Percentiles rank a stretch among this genome's conserved stretches.
Conservation (phyloP, 1,140 invertebrate genomes). For the Drosophila chauvacae region DNA sequence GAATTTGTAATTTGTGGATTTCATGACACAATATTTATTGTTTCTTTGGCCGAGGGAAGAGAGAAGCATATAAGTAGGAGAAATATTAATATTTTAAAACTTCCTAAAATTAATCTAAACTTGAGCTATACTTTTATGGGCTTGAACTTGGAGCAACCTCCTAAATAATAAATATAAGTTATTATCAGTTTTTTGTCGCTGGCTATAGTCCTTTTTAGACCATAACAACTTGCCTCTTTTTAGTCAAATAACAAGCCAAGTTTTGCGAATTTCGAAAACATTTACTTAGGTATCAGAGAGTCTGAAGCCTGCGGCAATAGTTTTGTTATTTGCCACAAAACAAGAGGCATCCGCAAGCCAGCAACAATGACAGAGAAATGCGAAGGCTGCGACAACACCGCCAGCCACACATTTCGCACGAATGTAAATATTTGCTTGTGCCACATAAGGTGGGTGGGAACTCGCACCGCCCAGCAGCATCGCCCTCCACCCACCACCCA, state of each 20-base stretch:
- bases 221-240: background rate
- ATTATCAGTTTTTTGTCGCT: background rate
- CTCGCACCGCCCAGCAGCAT: background rate
- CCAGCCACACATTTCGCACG: conserved; percentile 61
- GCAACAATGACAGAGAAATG: conserved; percentile 40
- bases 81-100: no score
- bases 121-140: background rate
- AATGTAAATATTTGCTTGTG: conserved; percentile 78
- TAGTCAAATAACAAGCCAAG: background rate
- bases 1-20: conserved; percentile 68
- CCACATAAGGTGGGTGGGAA: conserved; percentile 44
- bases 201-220: background rate
- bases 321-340: conserved; percentile 41
- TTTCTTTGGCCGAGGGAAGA: background rate
- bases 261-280: conserved; percentile 5
- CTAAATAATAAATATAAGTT: background rate
- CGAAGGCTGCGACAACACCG: conserved; percentile 39
- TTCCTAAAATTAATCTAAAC: background rate
- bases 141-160: background rate
- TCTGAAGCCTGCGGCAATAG: conserved; percentile 25
- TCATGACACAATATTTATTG: conserved; percentile 41
- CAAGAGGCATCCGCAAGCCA: conserved; percentile 26
- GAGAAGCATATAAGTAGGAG: conserved; percentile 16
- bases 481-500: background rate
- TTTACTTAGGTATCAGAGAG: conserved; percentile 38